These are phyloP conservation scores for Rhyzopertha dominica DNA, from an alignment of 1,140 invertebrate genomes.

Conservation along the genomic window DNA sequence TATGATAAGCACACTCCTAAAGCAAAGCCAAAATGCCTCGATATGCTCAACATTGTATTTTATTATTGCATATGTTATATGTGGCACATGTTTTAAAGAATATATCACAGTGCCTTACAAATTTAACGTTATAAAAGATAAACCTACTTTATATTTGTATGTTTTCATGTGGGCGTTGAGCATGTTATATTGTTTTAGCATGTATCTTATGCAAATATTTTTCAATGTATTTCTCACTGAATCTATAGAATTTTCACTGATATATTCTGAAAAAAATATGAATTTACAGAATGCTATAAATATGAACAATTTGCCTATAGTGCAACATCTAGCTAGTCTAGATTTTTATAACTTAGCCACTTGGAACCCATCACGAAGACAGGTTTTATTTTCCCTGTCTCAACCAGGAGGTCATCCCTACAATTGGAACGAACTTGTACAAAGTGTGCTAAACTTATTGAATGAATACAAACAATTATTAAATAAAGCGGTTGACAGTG, in stretches of 20 bases:
- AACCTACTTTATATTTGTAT: slow-evolving; percentile 53
- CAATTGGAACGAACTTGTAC: slow-evolving; percentile 68
- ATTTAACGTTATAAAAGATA: slow-evolving; percentile 49
- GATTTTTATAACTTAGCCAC: slow-evolving; percentile 60
- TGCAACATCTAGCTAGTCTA: slow-evolving; percentile 64
- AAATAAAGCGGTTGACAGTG: slow-evolving; percentile 50
- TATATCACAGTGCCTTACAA: slow-evolving; percentile 48
- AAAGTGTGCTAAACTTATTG: slow-evolving; percentile 55
- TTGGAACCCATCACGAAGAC: slow-evolving; percentile 52
- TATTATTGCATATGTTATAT: slow-evolving; percentile 54
- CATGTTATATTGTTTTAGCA: slow-evolving; percentile 61
- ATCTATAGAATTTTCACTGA: slow-evolving; percentile 56
- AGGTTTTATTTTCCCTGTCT: slow-evolving; percentile 63
- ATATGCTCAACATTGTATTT: slow-evolving; percentile 59
- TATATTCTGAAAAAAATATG: slow-evolving; percentile 29
- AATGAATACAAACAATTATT: slow-evolving; percentile 58
- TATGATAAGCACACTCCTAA: slow-evolving; percentile 51
- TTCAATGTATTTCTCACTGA: slow-evolving; percentile 67
- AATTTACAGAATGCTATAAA: slow-evolving; percentile 55
- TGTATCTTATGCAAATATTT: slow-evolving; percentile 62
- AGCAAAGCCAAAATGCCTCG: slow-evolving; percentile 53
- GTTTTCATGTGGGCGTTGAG: slow-evolving; percentile 63
- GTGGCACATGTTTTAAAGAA: slow-evolving; percentile 47
- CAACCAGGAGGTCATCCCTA: slow-evolving; percentile 73
- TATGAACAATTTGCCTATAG: slow-evolving; percentile 53